Base-by-base conservation (phyloP, 2,888 invertebrate species). In the Eilema griseolum region DNA sequence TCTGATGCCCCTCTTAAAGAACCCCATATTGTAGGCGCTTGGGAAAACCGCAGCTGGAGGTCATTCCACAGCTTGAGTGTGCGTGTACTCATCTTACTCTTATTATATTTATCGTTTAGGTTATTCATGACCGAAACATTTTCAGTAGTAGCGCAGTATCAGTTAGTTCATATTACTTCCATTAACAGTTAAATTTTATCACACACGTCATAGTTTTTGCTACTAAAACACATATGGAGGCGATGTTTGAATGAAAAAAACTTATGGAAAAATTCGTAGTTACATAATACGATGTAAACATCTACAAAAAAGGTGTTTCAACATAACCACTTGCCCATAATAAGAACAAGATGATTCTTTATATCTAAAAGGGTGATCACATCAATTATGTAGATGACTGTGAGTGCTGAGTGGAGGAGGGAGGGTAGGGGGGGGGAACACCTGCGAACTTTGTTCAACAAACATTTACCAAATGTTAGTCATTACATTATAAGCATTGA, bases 381-480 rank as follows among this genome's bases (percentile, higher is more conserved):
- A 26, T 26, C 59, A 59, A 59, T 59, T 59, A 59, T 26, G 26
- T 23, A 59, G 26, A 59, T 23, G 59, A 26, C 59, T 59, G 26
- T 26, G 5, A 24, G 59, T 20, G 46, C 46, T 46, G 20, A 46
- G 46, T 46, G 20, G 1, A 0, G 46, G 3, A 14, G 14, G 37
- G 37, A 20, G 26, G 24, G 59, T 5, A 8, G 8, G 46, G 46
- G 16, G 26, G 24, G 24, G 24, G 14, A 14, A 59, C 24, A 59
- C 24, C 59, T 59, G 59, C 59, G 14, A 59, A 59, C 59, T 26
- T 59, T 59, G 24, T 59, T 59, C 24, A 59, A 59, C 26, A 59
- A 57, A 24, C 26, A 59, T 16, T 5, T 24, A n/a, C n/a, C n/a
- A n/a, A 4, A 26, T 26, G 26, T 59, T 24, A 59, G 14, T 14